Evolutionary conservation across 2,113 vertebrate genomes (phyloP), one percentile per base, ranked within the genome.

Genomic region (Podarcis raffonei): DNA sequence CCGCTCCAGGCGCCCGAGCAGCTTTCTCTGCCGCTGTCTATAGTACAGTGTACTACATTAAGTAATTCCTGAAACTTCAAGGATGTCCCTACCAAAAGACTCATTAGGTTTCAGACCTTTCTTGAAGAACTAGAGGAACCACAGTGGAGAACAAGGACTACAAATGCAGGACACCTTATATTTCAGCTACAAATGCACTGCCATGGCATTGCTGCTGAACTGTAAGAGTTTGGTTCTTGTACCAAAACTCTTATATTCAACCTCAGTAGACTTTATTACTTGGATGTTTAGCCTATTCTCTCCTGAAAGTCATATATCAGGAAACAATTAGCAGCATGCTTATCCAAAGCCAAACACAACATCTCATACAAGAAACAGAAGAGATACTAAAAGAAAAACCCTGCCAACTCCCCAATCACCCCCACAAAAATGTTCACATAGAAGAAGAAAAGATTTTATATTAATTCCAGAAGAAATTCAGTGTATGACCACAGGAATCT

Each of bases 11-110:
- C 2, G 2, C 48, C 48, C 11, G 0, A 53, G 48, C 48, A 0
- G 2, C 48, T 53, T 53, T 1, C 48, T 53, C 48, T 11, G 48
- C 48, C 1, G 9, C 90, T 88, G 91, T 94, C 85, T 93, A 91
- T 87, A 91, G 90, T 95, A 92, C 66, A 90, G 13, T 18, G 90
- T 93, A 83, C 88, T 93, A 90, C 81, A 91, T 92, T 89, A 92
- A 83, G 62, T 15, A 82, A 65, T 23, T 7, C 39, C 66, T 84
- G 35, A 68, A 48, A 69, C 39, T n/a, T 35, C 27, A 72, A 16
- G 18, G 5, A 1, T 32, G 22, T 39, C n/a, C 30, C 35, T 57
- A 22, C 15, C 25, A 42, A 69, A 69, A 69, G n/a, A 62, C 48
- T 7, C 23, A 65, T 11, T 39, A 37, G 22, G 59, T 39, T 39